Evolutionary conservation across 2,888 invertebrate species (phyloP).

Genomic region (Acanthococcus lagerstroemiae): DNA sequence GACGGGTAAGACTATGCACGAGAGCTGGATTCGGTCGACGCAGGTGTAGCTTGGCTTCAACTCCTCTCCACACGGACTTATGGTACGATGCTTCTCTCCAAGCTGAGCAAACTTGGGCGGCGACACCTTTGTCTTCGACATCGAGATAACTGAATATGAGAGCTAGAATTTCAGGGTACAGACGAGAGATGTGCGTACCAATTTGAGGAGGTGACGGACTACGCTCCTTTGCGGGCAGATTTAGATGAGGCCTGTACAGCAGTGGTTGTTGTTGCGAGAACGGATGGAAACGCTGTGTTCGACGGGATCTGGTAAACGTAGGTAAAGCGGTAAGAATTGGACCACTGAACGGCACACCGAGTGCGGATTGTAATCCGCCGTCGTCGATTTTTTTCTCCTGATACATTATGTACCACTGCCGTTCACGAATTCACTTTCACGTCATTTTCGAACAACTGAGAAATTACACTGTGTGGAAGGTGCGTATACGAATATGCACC

Average conservation of each 20-base stretch:
- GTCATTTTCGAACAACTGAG: too few species aligned
- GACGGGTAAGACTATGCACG: constrained; percentile 68
- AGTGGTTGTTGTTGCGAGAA: constrained; percentile 41
- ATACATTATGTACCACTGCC: neutral
- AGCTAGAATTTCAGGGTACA: constrained; percentile 86
- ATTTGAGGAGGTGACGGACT: constrained; percentile 36
- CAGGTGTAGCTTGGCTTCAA: constrained; percentile 82
- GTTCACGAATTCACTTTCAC: neutral
- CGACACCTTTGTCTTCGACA: constrained; percentile 77
- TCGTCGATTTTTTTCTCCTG: constrained; percentile 9
- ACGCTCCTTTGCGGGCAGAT: constrained; percentile 39
- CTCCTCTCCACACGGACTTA: constrained; percentile 86
- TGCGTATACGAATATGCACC: too few species aligned
- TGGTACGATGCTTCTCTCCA: constrained; percentile 91
- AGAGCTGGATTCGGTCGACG: constrained; percentile 64
- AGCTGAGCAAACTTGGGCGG: constrained; percentile 76
- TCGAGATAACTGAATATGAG: constrained; percentile 84
- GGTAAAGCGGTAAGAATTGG: constrained; percentile 10
- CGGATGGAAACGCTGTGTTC: constrained; percentile 20
- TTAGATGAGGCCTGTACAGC: constrained; percentile 44
- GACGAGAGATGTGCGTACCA: constrained; percentile 65
- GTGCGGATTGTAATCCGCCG: neutral
- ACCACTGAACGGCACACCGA: neutral
- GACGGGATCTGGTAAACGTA: neutral
- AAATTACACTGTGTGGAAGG: too few species aligned